These are phyloP conservation scores for Labeo calbasu DNA, from an alignment of 2,797 vertebrate genomes.

Conservation along the genomic window DNA sequence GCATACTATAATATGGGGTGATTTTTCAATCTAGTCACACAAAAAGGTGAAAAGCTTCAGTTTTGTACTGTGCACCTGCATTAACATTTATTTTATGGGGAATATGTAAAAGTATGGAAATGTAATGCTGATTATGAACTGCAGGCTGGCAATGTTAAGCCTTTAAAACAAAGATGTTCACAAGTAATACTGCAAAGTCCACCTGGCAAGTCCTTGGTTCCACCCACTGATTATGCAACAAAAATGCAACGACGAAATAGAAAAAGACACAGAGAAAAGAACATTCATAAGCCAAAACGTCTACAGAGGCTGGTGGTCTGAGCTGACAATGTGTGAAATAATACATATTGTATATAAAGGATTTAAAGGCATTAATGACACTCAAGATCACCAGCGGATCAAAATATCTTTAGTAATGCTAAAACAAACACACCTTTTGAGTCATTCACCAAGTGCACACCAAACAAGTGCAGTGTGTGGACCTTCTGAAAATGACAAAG, in stretches of 20 bases:
- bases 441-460: constrained; percentile 4
- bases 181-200: neutral
- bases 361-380: neutral
- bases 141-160: neutral
- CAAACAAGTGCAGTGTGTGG: neutral
- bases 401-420: constrained; percentile 25
- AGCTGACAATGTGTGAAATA: neutral
- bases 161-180: neutral
- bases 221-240: constrained; percentile 27
- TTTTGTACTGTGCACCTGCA: neutral
- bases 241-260: constrained; percentile 1
- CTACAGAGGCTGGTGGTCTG: neutral
- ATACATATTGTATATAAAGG: neutral
- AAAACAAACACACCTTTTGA: constrained; percentile 16
- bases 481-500: neutral
- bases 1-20: neutral
- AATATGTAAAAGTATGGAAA: neutral
- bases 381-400: constrained; percentile 1
- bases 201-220: neutral
- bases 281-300: neutral
- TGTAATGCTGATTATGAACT: neutral
- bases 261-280: neutral
- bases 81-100: neutral
- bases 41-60: neutral
- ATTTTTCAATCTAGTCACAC: neutral